Percentiles rank a stretch among this genome's conserved stretches.
These are phyloP conservation scores for Ctenochaetus hawaiiensis DNA, from an alignment of 2,797 vertebrate genomes.

Conservation along the genomic window DNA sequence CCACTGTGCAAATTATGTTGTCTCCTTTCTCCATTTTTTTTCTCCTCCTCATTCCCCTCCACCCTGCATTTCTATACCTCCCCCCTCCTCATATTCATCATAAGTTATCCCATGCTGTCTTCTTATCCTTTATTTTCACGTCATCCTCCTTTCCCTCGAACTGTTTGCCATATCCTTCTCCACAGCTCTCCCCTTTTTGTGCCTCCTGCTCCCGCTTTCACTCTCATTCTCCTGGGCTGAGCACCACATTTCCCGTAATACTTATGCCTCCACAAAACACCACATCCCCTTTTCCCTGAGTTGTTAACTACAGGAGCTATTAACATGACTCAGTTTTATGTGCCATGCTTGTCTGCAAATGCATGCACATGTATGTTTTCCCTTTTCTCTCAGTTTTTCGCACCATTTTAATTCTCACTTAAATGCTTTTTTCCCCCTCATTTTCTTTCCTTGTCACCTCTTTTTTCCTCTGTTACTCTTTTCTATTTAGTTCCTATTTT, in stretches of 20 bases:
- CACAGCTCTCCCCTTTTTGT: constrained; percentile 70
- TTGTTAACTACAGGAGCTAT: constrained; percentile 84
- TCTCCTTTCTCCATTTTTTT: constrained; percentile 21
- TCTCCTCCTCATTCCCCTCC: constrained; percentile 14
- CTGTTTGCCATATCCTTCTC: constrained; percentile 62
- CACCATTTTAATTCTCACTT: neutral
- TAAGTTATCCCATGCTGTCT: constrained; percentile 44
- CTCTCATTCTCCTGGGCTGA: constrained; percentile 74
- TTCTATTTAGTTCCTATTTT: neutral
- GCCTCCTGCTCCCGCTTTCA: constrained; percentile 70
- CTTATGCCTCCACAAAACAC: constrained; percentile 80
- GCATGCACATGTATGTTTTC: constrained; percentile 66
- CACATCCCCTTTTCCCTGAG: constrained; percentile 79
- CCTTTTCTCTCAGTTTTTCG: constrained; percentile 36
- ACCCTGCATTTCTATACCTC: constrained; percentile 28
- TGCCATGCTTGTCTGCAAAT: constrained; percentile 68
- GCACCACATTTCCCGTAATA: constrained; percentile 83
- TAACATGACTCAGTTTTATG: constrained; percentile 81
- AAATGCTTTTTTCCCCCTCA: constrained; percentile 1
- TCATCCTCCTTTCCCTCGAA: constrained; percentile 55
- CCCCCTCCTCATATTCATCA: constrained; percentile 15
- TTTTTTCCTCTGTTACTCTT: constrained; percentile 4
- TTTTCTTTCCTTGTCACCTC: neutral
- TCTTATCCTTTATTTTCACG: constrained; percentile 56
- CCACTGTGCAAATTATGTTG: constrained; percentile 31